Evolutionary conservation across 2,113 vertebrate genomes (phyloP).

Genomic region (Apeltes quadracus): DNA sequence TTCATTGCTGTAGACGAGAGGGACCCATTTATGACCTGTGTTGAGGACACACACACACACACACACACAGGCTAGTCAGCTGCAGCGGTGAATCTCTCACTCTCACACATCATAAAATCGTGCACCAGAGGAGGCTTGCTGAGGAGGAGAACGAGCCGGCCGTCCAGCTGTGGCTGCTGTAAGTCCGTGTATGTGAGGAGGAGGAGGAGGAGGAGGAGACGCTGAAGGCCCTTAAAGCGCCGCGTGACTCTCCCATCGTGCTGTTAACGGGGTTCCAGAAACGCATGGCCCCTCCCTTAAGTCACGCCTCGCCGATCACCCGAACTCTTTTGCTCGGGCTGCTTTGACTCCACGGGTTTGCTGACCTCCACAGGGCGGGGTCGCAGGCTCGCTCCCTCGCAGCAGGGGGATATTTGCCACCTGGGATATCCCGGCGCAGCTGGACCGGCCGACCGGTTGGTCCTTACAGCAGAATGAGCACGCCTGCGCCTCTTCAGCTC

Average conservation of each 20-base stretch:
- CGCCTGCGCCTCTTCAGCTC: constrained; percentile 73
- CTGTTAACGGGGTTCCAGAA: constrained; percentile 71
- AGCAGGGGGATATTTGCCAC: constrained; percentile 60
- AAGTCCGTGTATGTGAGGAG: constrained; percentile 38
- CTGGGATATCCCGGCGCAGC: constrained; percentile 65
- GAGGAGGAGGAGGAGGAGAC: constrained; percentile 34
- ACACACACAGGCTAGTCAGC: constrained; percentile 36
- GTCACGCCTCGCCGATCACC: constrained; percentile 53
- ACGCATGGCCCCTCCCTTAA: constrained; percentile 13
- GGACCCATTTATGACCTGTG: constrained; percentile 38
- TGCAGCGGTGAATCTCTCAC: constrained; percentile 38
- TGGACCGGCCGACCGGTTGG: constrained; percentile 28
- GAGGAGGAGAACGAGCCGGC: not conserved
- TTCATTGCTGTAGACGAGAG: constrained; percentile 46
- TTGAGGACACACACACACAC: not conserved
- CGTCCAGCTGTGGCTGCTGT: constrained; percentile 56
- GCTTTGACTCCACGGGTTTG: constrained; percentile 50
- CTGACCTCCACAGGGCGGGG: constrained; percentile 44
- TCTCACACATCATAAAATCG: constrained; percentile 15
- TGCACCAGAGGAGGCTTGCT: constrained; percentile 12
- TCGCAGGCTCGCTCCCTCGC: constrained; percentile 22
- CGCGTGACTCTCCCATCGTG: constrained; percentile 57
- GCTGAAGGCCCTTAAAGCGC: constrained; percentile 60
- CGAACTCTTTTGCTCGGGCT: constrained; percentile 27
- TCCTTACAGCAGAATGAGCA: constrained; percentile 31